These are phyloP conservation scores for Octopus sinensis DNA, from an alignment of 1,140 invertebrate species.

Conservation along the genomic window DNA sequence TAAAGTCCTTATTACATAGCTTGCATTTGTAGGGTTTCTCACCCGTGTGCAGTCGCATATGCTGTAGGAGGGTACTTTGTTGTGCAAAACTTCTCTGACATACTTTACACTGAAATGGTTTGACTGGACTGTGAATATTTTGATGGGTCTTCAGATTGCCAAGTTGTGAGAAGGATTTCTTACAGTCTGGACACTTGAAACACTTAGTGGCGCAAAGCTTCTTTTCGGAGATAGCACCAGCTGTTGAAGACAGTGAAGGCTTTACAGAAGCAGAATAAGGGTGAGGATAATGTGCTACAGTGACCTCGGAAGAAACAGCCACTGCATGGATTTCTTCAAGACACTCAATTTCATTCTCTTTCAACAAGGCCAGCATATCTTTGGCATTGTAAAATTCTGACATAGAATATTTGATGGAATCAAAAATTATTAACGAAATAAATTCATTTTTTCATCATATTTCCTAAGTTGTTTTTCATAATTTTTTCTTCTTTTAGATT, in stretches of 20 bases:
- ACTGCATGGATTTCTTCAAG: neutral
- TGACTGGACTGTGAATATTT: neutral
- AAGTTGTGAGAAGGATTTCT: neutral
- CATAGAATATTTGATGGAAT: neutral
- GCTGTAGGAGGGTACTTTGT: neutral
- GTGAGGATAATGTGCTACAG: neutral
- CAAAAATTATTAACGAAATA: no score
- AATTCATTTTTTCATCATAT: no score
- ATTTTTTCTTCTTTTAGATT: no score
- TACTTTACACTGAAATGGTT: slow-evolving; percentile 4
- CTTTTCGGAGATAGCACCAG: neutral
- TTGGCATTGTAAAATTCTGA: neutral
- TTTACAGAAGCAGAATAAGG: neutral
- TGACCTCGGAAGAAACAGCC: neutral
- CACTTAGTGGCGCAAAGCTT: neutral
- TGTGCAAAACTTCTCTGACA: slow-evolving; percentile 2
- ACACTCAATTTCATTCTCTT: neutral
- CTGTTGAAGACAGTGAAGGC: neutral
- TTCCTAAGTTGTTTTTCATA: no score
- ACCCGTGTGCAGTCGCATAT: neutral
- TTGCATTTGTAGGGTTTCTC: slow-evolving; percentile 3
- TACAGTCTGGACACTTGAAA: neutral
- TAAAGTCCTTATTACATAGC: neutral
- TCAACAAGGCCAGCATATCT: slow-evolving; percentile 3
- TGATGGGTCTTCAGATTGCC: slow-evolving; percentile 3